Conservation (phyloP, 2,797 vertebrate genomes). For the Typhlichthys eigenmanni region DNA sequence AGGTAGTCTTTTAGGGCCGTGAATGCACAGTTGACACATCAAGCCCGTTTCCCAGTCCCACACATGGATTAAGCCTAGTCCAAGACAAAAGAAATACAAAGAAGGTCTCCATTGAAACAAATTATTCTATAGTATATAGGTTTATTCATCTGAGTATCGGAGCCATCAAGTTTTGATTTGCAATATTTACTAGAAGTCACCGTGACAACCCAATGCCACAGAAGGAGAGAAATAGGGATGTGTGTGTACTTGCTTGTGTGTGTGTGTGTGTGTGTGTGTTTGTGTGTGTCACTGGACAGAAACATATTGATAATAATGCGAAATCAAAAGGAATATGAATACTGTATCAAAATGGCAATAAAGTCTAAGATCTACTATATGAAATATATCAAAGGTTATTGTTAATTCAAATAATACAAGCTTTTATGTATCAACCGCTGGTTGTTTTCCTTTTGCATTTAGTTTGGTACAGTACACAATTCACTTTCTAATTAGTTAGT, state of each 20-base stretch:
- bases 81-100: too few relatives aligned
- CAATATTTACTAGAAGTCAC: conserved; percentile 23
- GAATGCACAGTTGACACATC: too few relatives aligned
- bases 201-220: neutral
- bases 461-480: too few relatives aligned
- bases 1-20: conserved; percentile 37
- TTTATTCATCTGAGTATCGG: too few relatives aligned
- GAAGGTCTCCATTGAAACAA: too few relatives aligned
- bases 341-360: neutral
- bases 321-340: neutral
- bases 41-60: too few relatives aligned
- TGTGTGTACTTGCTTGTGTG: neutral
- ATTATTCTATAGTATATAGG: too few relatives aligned
- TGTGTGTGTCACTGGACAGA: neutral
- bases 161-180: conserved; percentile 37
- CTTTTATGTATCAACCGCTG: too few relatives aligned
- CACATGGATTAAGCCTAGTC: too few relatives aligned
- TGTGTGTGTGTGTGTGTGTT: neutral
- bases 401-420: too few relatives aligned
- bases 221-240: neutral
- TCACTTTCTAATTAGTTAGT: too few relatives aligned
- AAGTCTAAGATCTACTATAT: neutral
- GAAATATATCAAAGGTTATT: neutral
- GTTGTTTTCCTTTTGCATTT: too few relatives aligned
- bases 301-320: neutral